Percentiles rank a stretch among this genome's conserved stretches.
Evolutionary conservation across 1,140 invertebrate genomes (phyloP).

Genomic region (Batillaria attramentaria): DNA sequence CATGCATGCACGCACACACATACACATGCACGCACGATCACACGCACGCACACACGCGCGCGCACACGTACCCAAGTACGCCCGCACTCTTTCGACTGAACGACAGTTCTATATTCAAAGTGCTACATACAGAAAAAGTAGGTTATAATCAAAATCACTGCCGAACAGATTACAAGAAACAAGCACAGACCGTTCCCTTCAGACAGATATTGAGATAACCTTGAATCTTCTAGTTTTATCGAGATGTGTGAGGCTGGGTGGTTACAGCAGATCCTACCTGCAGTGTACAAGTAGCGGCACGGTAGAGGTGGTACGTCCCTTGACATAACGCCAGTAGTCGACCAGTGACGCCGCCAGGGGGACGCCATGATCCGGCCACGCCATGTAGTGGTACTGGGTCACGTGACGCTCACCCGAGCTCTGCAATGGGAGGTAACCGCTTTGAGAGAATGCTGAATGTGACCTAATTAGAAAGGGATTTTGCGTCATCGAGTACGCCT

Average conservation of each 20-base stretch:
- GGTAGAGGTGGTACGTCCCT: constrained; percentile 1
- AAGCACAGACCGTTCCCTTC: too few relatives aligned
- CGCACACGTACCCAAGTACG: not conserved
- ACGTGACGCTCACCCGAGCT: constrained; percentile 72
- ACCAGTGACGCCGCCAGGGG: constrained; percentile 77
- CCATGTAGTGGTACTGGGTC: constrained; percentile 77
- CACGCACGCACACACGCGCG: not conserved
- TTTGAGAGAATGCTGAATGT: too few relatives aligned
- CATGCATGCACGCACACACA: too few relatives aligned
- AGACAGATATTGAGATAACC: too few relatives aligned
- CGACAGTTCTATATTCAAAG: too few relatives aligned
- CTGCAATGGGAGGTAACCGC: not conserved
- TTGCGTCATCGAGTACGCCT: too few relatives aligned
- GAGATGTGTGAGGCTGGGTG: too few relatives aligned
- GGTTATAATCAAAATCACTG: too few relatives aligned
- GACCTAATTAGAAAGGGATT: too few relatives aligned
- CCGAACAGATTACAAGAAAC: too few relatives aligned
- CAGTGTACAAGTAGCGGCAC: constrained; percentile 54
- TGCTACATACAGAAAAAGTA: too few relatives aligned
- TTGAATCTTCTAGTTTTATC: too few relatives aligned
- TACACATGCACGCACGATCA: not conserved
- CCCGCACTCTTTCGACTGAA: not conserved
- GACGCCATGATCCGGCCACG: constrained; percentile 79
- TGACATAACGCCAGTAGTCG: constrained; percentile 74
- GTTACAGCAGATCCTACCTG: constrained; percentile 44